Percentiles rank a stretch among this genome's conserved stretches.
These are phyloP conservation scores for Mnemiopsis leidyi DNA, from an alignment of 37 sponge, comb jelly and placozoan genomes.

Conservation along the genomic window DNA sequence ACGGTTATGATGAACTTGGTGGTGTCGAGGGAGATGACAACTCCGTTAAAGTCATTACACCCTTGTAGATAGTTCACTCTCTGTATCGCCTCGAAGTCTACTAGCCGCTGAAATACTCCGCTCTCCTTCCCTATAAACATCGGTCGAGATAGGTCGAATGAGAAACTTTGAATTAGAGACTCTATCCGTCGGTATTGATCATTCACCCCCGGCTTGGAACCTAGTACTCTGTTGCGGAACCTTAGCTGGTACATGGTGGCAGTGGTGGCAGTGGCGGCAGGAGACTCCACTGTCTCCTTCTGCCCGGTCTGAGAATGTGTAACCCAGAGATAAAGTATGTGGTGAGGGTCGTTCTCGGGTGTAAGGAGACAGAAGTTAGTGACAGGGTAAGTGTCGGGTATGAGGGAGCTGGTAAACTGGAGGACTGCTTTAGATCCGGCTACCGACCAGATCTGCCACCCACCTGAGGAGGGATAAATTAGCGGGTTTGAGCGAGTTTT, in stretches of 20 bases:
- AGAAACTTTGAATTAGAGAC: slow-evolving; percentile 48
- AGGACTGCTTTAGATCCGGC: slow-evolving; percentile 53
- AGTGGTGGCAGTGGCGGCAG: background rate
- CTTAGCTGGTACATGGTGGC: slow-evolving; percentile 47
- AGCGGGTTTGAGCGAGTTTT: too few species aligned
- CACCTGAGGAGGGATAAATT: background rate
- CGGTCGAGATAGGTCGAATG: background rate
- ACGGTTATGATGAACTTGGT: slow-evolving; percentile 48
- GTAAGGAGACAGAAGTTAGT: slow-evolving; percentile 4
- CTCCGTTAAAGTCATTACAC: slow-evolving; percentile 42
- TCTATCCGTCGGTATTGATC: slow-evolving; percentile 55
- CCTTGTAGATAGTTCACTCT: slow-evolving; percentile 37
- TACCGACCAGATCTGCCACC: slow-evolving; percentile 63
- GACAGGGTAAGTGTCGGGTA: background rate
- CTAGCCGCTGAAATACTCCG: background rate
- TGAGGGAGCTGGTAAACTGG: slow-evolving; percentile 20
- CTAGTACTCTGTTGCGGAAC: slow-evolving; percentile 9
- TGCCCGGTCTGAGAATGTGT: background rate
- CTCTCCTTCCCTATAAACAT: slow-evolving; percentile 29
- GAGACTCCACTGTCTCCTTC: background rate
- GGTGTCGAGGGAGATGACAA: slow-evolving; percentile 5
- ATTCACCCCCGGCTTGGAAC: slow-evolving; percentile 31
- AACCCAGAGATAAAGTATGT: slow-evolving; percentile 47
- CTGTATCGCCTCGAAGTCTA: slow-evolving; percentile 49
- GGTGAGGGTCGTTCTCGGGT: slow-evolving; percentile 56